Evolutionary conservation across 2,797 vertebrate species (phyloP), one percentile per base, ranked within the genome.

Genomic region (Novumbra hubbsi): DNA sequence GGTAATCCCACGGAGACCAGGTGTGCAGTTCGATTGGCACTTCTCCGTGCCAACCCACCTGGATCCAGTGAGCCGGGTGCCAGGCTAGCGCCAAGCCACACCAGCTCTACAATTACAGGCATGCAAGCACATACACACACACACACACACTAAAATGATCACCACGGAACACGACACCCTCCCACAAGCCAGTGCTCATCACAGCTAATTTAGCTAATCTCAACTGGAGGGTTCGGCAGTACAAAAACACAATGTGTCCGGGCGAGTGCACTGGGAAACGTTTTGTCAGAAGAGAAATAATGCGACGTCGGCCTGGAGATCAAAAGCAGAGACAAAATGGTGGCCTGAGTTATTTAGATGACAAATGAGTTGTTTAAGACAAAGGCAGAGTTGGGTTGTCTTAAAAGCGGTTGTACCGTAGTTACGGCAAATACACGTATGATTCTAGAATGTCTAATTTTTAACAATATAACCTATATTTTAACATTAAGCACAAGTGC

Each of bases 171-270:
- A 88, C 68, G n/a, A 86, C 88, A 76, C 78, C 60, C 70, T 82
- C 87, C 88, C 88, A 88, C 68, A 81, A 90, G 87, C 86, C 90
- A 86, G 64, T 84, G 87, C 88, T 90, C 91, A 91, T 92, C 90
- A 92, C 90, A 92, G 88, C 85, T 89, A 92, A 91, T 92, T 92
- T 89, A 91, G 85, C 90, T 89, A 89, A 92, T 92, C 89, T 91
- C 85, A 77, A 87, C 87, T 86, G 72, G 84, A 90, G 87, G 88
- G 85, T n/a, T 82, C 41, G n/a, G 4, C n/a, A 69, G 75, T 88
- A 87, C 85, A 88, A 89, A 86, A 83, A 88, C 83, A 84, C 77
- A 83, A 89, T 80, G 76, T 76, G 82, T 88, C 85, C 83, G 74
- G 82, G 68, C 81, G 19, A 85, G 78, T 84, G 80, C 87, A 85